phyloP scores from a whole-genome alignment of 2,113 vertebrate genomes.

The Lichenostomus cassidix region DNA sequence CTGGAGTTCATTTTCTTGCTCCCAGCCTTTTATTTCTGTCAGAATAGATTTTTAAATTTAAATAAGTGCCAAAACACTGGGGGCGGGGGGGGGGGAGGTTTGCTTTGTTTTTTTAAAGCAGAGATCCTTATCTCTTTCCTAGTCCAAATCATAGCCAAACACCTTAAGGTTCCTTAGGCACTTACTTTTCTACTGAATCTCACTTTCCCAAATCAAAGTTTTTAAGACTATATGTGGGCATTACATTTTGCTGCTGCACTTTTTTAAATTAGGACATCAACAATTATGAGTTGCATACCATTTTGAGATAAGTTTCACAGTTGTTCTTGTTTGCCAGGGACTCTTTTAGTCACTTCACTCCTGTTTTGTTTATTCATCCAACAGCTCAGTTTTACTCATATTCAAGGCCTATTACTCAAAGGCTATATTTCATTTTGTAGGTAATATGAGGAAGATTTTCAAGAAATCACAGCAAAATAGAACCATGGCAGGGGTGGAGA shows the following conservation, averaged over 20 bases:
- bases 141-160: neutral
- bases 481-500: neutral
- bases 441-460: neutral
- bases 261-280: neutral
- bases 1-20: neutral
- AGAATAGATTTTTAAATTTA: neutral
- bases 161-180: neutral
- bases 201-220: neutral
- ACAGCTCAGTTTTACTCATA: neutral
- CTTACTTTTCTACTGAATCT: neutral
- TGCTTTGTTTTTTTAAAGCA: neutral
- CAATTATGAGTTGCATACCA: fast-evolving
- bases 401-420: neutral
- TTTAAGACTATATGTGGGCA: neutral
- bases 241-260: neutral
- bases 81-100: fast-evolving
- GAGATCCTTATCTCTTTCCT: neutral
- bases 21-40: neutral
- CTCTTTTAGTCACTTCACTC: neutral
- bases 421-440: neutral
- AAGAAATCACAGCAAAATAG: neutral
- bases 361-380: neutral
- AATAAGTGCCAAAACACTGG: neutral
- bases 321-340: neutral
- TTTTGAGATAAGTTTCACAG: neutral